A percentile compares a stretch with the other conserved stretches of the same genome.
Evolutionary conservation across 2,113 vertebrate genomes (phyloP).

Genomic region (Fulmarus glacialis): DNA sequence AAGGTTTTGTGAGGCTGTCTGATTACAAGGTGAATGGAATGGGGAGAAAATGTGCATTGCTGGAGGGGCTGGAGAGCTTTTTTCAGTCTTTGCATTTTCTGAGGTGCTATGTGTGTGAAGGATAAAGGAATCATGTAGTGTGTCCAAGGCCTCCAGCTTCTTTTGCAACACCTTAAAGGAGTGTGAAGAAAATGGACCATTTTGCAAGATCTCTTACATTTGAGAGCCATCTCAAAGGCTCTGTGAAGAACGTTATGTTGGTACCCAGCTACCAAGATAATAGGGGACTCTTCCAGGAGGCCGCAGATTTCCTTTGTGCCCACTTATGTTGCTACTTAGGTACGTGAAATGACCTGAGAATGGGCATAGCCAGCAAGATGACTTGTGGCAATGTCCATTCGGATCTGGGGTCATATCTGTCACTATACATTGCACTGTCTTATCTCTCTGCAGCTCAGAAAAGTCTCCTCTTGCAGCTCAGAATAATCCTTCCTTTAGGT

Average conservation of each 20-base stretch:
- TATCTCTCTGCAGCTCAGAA: neutral
- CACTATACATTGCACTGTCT: neutral
- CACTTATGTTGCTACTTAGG: neutral
- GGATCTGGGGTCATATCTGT: neutral
- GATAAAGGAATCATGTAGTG: neutral
- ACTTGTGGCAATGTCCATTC: neutral
- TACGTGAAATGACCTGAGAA: neutral
- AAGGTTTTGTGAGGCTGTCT: neutral
- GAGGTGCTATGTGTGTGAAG: neutral
- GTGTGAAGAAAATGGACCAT: neutral
- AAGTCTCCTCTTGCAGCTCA: neutral
- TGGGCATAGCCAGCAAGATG: neutral
- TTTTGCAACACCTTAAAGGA: neutral
- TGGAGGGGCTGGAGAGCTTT: neutral
- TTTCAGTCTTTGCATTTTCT: neutral
- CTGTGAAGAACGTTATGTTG: neutral
- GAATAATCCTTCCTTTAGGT: conserved; percentile 2
- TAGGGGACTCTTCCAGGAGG: neutral
- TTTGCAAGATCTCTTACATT: neutral
- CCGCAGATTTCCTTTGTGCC: neutral
- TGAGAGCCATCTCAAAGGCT: neutral
- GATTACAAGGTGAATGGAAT: neutral
- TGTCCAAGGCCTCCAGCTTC: neutral
- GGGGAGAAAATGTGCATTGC: neutral
- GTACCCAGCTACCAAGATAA: neutral